Evolutionary conservation across 1,140 invertebrate genomes (phyloP).

Genomic region (Pseudomyrmex sp.): DNA sequence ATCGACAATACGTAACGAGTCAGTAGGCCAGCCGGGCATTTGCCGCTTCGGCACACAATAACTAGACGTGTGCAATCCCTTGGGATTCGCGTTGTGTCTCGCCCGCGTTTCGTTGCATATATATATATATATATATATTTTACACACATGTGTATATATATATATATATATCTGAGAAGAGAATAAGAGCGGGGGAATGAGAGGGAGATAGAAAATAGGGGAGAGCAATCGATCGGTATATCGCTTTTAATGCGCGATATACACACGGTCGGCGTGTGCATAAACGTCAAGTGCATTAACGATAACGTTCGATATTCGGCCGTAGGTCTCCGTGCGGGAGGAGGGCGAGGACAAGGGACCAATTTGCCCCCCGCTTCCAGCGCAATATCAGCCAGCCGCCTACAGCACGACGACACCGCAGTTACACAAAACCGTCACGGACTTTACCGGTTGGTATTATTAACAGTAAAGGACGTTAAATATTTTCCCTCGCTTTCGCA

Average conservation of each 20-base stretch:
- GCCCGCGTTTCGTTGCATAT: slow-evolving; percentile 29
- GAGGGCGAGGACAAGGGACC: slow-evolving; percentile 81
- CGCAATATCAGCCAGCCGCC: slow-evolving; percentile 80
- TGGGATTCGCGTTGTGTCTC: background rate
- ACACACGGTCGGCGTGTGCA: slow-evolving; percentile 71
- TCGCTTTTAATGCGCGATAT: slow-evolving; percentile 66
- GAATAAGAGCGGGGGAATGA: background rate
- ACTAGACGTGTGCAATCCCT: slow-evolving; percentile 8
- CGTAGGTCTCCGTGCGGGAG: slow-evolving; percentile 81
- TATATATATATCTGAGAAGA: slow-evolving; percentile 5
- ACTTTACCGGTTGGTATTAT: slow-evolving; percentile 77
- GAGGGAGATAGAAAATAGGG: slow-evolving; percentile 53
- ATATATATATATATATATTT: slow-evolving; percentile 44
- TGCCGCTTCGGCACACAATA: slow-evolving; percentile 37
- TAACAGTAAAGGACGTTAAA: slow-evolving; percentile 24
- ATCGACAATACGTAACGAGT: slow-evolving; percentile 39
- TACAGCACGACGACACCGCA: slow-evolving; percentile 82
- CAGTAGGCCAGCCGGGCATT: slow-evolving; percentile 22
- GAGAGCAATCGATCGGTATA: slow-evolving; percentile 45
- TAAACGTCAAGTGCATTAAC: slow-evolving; percentile 82
- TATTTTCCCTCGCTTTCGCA: background rate
- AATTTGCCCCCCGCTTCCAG: slow-evolving; percentile 83
- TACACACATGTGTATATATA: too few relatives aligned
- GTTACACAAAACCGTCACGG: slow-evolving; percentile 82
- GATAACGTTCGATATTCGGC: slow-evolving; percentile 81